Evolutionary conservation across 2,888 invertebrate species (phyloP), one percentile per base, ranked within the genome.

Genomic region (Entomobrya proxima): DNA sequence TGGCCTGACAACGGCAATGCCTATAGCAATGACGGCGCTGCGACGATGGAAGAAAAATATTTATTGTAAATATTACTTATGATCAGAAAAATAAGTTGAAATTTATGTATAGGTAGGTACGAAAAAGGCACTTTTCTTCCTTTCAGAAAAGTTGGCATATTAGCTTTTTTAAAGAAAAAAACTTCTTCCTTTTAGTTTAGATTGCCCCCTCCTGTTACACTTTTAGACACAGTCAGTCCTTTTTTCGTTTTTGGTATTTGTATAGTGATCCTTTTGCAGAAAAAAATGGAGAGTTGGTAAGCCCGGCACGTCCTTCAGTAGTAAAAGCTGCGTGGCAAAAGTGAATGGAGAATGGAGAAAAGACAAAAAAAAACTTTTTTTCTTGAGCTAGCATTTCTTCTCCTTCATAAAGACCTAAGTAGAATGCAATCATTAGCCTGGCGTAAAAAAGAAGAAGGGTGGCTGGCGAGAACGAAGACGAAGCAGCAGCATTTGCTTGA

Each of bases 341-440:
- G 47, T 32, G 47, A 40, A 13, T 27, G n/a, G 67, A 21, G 40
- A 67, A 67, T 32, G 50, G 27, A 55, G 55, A 47, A 78, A 50
- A 75, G 76, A 84, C 32, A 75, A 58, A 75, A 74, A 44, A 55
- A 61, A 50, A 44, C 21, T 67, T 18, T 76, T 81, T 58, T 40
- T 55, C 30, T 44, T 64, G 7, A 40, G 44, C 44, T 15, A 40
- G 9, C 44, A n/a, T n/a, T 64, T 35, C 52, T 75, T 47, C 24
- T 13, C 18, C 6, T 55, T 21, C 35, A 55, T 55, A 75, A 75
- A 75, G 37, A 50, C 72, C 55, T 37, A 75, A 32, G 75, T 21
- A 78, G 61, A 78, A 85, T 85, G 75, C 67, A 85, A 79, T 85
- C 85, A 85, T 85, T 85, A 85, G 85, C 58, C 64, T 79, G 74